Percentiles rank a stretch among this genome's conserved stretches.
Evolutionary conservation across 2,797 vertebrate genomes (phyloP).

Genomic region (Alosa sapidissima): DNA sequence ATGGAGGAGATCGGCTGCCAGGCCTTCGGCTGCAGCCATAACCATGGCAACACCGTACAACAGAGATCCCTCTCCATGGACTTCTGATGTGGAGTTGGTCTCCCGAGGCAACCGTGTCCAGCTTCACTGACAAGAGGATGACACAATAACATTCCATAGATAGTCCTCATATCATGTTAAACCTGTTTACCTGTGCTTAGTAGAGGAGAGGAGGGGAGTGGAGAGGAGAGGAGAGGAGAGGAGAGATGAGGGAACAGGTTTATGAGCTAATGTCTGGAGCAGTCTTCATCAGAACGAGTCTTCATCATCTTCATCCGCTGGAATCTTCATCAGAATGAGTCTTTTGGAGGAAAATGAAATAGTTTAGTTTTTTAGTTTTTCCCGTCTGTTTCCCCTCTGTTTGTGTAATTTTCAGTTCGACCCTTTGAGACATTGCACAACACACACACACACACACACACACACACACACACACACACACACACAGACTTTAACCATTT

Average conservation of each 20-base stretch:
- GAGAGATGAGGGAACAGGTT: background rate
- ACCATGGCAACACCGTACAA: conserved; percentile 78
- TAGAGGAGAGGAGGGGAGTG: background rate
- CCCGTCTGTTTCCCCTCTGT: background rate
- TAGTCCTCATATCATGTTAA: background rate
- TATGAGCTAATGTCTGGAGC: background rate
- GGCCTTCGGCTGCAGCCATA: conserved; percentile 77
- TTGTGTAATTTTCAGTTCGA: background rate
- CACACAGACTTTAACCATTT: no score
- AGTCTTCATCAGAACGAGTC: no score
- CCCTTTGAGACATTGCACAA: no score
- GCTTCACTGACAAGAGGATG: background rate
- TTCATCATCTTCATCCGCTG: no score
- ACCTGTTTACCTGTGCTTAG: background rate
- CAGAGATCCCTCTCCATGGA: conserved; percentile 91
- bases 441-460: background rate
- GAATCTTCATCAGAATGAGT: no score
- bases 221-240: no score
- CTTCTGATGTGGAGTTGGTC: conserved; percentile 69
- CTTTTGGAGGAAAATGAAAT: no score
- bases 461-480: background rate
- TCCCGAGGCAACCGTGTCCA: background rate
- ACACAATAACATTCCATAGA: background rate
- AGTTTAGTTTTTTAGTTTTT: no score
- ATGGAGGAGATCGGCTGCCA: conserved; percentile 86